Base-by-base conservation (phyloP, 2,888 invertebrate species). In the Eupithecia inturbata region DNA sequence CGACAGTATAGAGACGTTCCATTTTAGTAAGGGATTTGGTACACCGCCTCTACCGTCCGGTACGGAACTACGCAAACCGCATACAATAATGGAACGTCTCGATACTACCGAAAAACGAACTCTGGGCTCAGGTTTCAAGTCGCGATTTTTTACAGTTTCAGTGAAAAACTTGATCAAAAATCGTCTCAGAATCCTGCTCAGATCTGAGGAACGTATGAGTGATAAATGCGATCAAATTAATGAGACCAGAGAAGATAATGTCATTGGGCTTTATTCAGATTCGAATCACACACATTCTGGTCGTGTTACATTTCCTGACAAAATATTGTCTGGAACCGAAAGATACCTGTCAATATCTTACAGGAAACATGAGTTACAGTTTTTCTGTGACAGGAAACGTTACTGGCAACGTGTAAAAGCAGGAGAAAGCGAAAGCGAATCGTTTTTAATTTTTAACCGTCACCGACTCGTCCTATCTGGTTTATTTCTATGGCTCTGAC, bases 391-490 rank as follows among this genome's bases (percentile, higher is more conserved):
- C 2, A 31, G 31, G 28, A 67, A 72, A 33, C 49, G 26, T 60
- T 36, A 70, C 63, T 71, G 71, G 69, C 74, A 31, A 67, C 41
- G 72, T 75, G 75, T 75, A 63, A 72, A 75, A 72, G 72, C 71
- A 63, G 71, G 66, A 74, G 70, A 72, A 75, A 75, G 75, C 92
- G 80, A 68, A 92, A 93, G 92, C 93, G 85, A 82, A 80, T 76
- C 75, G 72, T 74, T 70, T 74, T 68, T 67, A 71, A 66, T 45
- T 22, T 78, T 83, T 81, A 80, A 85, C 93, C 92, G 82, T 91
- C 93, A 92, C 92, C 92, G 83, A 82, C 81, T 81, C 77, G 77
- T 83, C 80, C 81, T 80, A 82, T 82, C 76, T 82, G 80, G 78
- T 62, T 62, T 60, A 60, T 60, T 28, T 84, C 83, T 85, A 84